Base-by-base conservation (phyloP, 2,113 vertebrate genomes). In the Fukomys damarensis region DNA sequence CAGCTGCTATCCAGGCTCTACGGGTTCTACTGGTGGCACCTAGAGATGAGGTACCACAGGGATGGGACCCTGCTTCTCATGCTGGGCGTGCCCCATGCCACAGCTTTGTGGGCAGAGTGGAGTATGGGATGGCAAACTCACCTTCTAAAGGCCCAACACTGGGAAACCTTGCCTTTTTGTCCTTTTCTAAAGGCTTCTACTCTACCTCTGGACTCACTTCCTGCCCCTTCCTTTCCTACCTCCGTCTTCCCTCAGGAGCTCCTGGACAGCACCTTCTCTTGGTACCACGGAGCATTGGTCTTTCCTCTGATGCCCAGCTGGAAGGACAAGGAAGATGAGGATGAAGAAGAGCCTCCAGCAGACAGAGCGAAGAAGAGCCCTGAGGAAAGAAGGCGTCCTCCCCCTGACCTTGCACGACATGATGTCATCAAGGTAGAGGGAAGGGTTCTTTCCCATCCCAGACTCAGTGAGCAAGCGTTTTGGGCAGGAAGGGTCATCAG, bases 231-330 rank as follows among this genome's bases (percentile, higher is more conserved):
- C 20, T 1, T 6, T 63, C 38, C 68, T 41, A 2, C 14, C 94
- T 80, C 85, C 49, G 0, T 74, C 10, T 92, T 43, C 28, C 91
- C 90, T 4, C 59, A 99, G 99, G 99, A 99, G 82, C 99, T 99
- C 76, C 98, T 99, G 0, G 99, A 99, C 95, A 98, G 92, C 93
- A 98, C 99, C 46, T 99, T 99, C 97, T 99, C 99, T 28, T 99
- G 99, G 99, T 99, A 99, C 89, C 98, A 98, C 0, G 99, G 99
- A 19, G 98, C 99, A 93, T 97, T 98, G 66, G 83, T 97, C 7
- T 99, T 99, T 89, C 99, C 99, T 6, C 98, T 99, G 94, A 97
- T 99, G 90, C 99, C 99, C 10, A 99, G 49, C 56, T 95, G 98
- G 86, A 98, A 98, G 56, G 98, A 99, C 9, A 99, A 99, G n/a